phyloP scores from a whole-genome alignment of 2,797 vertebrate genomes.

The Myripristis murdjan region DNA sequence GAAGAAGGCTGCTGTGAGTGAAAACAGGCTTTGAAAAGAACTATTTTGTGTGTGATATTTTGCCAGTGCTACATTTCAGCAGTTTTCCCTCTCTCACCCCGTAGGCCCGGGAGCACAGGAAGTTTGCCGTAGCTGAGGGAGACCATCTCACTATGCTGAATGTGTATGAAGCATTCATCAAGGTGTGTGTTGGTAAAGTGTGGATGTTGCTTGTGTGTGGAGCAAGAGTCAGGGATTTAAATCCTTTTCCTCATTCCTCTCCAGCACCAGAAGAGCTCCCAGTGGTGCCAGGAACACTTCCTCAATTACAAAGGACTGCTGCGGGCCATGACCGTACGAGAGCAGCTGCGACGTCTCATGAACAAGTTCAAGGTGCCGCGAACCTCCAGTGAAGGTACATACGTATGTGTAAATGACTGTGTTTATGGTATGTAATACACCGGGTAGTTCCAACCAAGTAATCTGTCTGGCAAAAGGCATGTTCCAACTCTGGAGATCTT shows the following conservation, averaged over 20 bases:
- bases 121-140: conserved; percentile 98
- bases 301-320: conserved; percentile 98
- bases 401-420: background rate
- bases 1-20: conserved; percentile 93
- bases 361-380: conserved; percentile 97
- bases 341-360: conserved; percentile 96
- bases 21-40: conserved; percentile 32
- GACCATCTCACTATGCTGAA: conserved; percentile 99
- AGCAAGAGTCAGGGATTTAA: background rate
- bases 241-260: background rate
- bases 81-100: conserved; percentile 43
- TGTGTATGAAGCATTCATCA: conserved; percentile 97
- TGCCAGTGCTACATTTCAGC: conserved; percentile 49
- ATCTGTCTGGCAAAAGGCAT: background rate
- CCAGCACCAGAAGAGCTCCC: conserved; percentile 97
- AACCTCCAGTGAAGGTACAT: conserved; percentile 95
- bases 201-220: conserved; percentile 3
- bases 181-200: conserved; percentile 80
- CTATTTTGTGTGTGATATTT: conserved; percentile 21
- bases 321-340: conserved; percentile 92
- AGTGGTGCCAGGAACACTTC: conserved; percentile 98
- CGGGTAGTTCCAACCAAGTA: accelerated
- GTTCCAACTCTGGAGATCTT: background rate
- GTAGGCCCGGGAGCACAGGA: conserved; percentile 94
- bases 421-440: background rate